Base-by-base conservation (phyloP, 1,140 invertebrate genomes). In the Apis dorsata region DNA sequence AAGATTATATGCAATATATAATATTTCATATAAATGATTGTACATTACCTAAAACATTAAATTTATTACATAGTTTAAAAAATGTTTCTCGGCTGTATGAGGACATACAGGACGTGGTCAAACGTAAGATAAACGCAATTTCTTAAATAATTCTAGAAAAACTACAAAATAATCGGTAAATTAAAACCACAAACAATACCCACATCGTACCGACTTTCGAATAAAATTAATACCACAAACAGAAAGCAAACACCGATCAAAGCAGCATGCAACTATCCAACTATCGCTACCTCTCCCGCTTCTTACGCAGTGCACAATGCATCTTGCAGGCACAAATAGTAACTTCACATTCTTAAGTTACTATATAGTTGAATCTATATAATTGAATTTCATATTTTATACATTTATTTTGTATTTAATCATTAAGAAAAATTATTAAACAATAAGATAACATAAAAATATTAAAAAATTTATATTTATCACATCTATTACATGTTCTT, bases 21-120 rank as follows among this genome's bases (percentile, higher is more conserved):
- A 75, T 17, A 17, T 13, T 17, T 57, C 55, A 51, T 51, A 60
- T 12, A 19, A 49, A 59, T 3, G 77, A 51, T 73, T 11, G 15
- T 65, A 75, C 60, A 10, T 86, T 86, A 86, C 85, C 85, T 83
- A 77, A 79, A 57, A 75, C 55, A 71, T 59, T 83, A 85, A 44
- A 83, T 63, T 49, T 85, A 86, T 86, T 53, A 69, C 68, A 69
- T 17, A 77, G 15, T 77, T 53, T 59, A 8, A 69, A 66, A 77
- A 69, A 59, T 69, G 10, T 69, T 34, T 62, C 24, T 62, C 44
- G 44, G 24, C 44, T 68, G 55, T 51, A 59, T 19, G 53, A 44
- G 34, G 19, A n/a, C 44, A 17, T 60, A 77, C 24, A 57, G 49
- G 51, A 13, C 65, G 24, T 63, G 19, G 62, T 69, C 49, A 59